Evolutionary conservation across 2,888 invertebrate genomes (phyloP).

Genomic region (Tachina grossa): DNA sequence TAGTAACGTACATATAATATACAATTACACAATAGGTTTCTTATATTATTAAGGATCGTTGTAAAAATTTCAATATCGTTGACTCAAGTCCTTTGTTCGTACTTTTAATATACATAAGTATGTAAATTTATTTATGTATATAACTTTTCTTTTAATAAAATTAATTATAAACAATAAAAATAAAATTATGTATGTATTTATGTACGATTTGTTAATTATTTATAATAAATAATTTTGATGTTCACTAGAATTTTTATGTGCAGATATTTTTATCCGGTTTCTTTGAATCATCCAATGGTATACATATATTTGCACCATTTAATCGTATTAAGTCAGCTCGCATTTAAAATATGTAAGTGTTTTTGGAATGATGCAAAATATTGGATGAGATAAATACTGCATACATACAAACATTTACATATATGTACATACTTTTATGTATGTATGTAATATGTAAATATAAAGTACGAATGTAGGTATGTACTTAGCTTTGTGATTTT

Average conservation of each 20-base stretch:
- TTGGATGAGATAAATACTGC: slow-evolving; percentile 16
- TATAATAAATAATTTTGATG: slow-evolving; percentile 67
- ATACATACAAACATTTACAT: not conserved
- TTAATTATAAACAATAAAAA: slow-evolving; percentile 52
- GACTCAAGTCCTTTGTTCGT: slow-evolving; percentile 56
- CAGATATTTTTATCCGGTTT: not conserved
- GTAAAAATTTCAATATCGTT: slow-evolving; percentile 62
- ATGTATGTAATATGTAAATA: not conserved
- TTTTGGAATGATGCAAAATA: slow-evolving; percentile 43
- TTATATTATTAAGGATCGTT: slow-evolving; percentile 60
- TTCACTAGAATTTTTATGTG: slow-evolving; percentile 65
- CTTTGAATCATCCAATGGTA: slow-evolving; percentile 21
- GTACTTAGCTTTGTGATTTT: slow-evolving; percentile 43
- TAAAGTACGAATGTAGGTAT: not conserved
- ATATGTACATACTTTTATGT: not conserved
- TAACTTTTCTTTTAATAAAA: slow-evolving; percentile 23
- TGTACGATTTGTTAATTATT: slow-evolving; percentile 41
- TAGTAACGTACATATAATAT: slow-evolving; percentile 48
- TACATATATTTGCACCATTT: slow-evolving; percentile 37
- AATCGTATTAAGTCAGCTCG: not conserved
- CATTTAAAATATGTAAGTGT: slow-evolving; percentile 8
- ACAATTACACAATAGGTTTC: slow-evolving; percentile 59
- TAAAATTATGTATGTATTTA: slow-evolving; percentile 2
- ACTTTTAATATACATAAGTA: slow-evolving; percentile 16
- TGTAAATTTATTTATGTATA: not conserved